Evolutionary conservation across 2,113 vertebrate genomes (phyloP).

Genomic region (Hippocampus comes): DNA sequence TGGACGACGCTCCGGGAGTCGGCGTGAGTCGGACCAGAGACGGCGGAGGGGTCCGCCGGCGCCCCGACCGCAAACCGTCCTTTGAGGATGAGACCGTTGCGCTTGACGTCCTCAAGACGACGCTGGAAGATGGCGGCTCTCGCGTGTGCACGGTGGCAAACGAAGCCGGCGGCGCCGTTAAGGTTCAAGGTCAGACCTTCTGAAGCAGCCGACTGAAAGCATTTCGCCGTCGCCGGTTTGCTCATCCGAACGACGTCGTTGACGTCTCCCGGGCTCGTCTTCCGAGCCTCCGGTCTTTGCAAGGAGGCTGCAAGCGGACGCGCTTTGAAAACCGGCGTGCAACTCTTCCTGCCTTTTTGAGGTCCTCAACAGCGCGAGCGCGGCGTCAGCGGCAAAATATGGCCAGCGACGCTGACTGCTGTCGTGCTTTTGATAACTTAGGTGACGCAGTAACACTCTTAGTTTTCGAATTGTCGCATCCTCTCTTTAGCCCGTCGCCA

Average conservation of each 20-base stretch:
- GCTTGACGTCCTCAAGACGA: slow-evolving; percentile 84
- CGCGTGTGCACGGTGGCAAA: slow-evolving; percentile 83
- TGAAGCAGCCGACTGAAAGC: background rate
- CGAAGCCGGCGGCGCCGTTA: slow-evolving; percentile 83
- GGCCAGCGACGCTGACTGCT: slow-evolving; percentile 72
- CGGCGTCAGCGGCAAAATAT: slow-evolving; percentile 34
- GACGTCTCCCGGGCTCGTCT: slow-evolving; percentile 28
- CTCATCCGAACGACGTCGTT: slow-evolving; percentile 22
- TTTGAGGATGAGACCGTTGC: slow-evolving; percentile 87
- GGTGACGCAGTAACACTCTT: slow-evolving; percentile 58
- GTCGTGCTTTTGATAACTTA: slow-evolving; percentile 75
- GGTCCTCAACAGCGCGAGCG: slow-evolving; percentile 73
- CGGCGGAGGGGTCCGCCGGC: slow-evolving; percentile 80
- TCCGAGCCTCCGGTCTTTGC: slow-evolving; percentile 78
- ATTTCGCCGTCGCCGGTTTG: background rate
- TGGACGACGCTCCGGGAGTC: slow-evolving; percentile 88
- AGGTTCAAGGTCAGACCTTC: slow-evolving; percentile 85
- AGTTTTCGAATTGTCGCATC: background rate
- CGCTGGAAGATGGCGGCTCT: slow-evolving; percentile 83
- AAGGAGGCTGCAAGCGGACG: slow-evolving; percentile 83
- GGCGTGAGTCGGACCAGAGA: slow-evolving; percentile 82
- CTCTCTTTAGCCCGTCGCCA: background rate
- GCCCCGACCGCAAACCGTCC: slow-evolving; percentile 84
- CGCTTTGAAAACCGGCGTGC: slow-evolving; percentile 68
- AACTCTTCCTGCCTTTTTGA: slow-evolving; percentile 77